Evolutionary conservation across 2,113 vertebrate genomes (phyloP), one percentile per base, ranked within the genome.

Genomic region (Camelus dromedarius): DNA sequence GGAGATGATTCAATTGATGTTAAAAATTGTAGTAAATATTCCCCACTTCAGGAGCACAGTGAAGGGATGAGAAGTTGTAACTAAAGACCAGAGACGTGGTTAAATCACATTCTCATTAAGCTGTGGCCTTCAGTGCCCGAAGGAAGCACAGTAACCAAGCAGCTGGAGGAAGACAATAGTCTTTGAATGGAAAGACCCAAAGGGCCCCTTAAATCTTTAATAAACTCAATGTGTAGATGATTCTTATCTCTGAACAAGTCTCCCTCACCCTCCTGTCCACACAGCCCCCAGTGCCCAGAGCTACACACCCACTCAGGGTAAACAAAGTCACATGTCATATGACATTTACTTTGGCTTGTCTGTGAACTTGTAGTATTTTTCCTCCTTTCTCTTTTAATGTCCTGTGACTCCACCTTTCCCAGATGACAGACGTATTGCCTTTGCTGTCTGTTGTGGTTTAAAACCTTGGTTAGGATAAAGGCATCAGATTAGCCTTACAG

Each of bases 101-200:
- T n/a, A 32, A 72, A 52, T 58, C 73, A 87, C 14, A 30, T 9
- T 72, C 24, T 42, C 26, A 14, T 91, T 58, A 15, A 20, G 15
- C 32, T 16, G 28, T 18, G 35, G 28, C 24, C 19, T 32, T 81
- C 30, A 46, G 66, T 42, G 26, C 58, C 22, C 12, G 79, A 30
- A 80, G 42, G 30, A 50, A 14, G 6, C 50, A 73, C 9, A 16
- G 48, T 52, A 22, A 24, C 69, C 0, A 6, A 93, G 73, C 52
- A 24, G 38, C 80, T 80, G 5, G 64, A 72, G 30, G 56, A 82
- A 81, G 69, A 84, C 28, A 94, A 50, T 56, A 69, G 89, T 64
- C 50, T 87, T 73, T 66, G 32, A 32, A 6, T 75, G 70, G 89
- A 91, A 97, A 88, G 76, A 38, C 46, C 88, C 48, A 50, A 82